A percentile compares a stretch with the other conserved stretches of the same genome.
Evolutionary conservation across 2,113 vertebrate genomes (phyloP).

Genomic region (Oplegnathus fasciatus): DNA sequence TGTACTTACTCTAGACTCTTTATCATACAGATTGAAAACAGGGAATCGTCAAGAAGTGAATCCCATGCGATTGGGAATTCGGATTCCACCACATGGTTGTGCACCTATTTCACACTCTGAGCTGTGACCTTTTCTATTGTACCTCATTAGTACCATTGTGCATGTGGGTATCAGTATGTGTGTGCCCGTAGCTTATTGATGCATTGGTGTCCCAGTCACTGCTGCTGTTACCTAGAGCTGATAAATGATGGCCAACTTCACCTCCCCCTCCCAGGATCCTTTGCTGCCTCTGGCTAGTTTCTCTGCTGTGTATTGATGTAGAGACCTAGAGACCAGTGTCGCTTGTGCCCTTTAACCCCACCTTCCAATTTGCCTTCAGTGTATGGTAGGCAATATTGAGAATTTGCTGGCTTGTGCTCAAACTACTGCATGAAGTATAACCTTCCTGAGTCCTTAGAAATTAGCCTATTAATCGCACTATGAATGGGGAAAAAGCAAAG

Average conservation of each 20-base stretch:
- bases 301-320: constrained; percentile 59
- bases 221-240: constrained; percentile 64
- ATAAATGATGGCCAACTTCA: constrained; percentile 67
- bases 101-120: constrained; percentile 38
- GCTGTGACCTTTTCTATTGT: constrained; percentile 72
- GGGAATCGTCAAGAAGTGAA: constrained; percentile 44
- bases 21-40: constrained; percentile 76
- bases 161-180: constrained; percentile 38
- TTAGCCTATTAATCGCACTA: constrained; percentile 21
- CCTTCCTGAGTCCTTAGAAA: constrained; percentile 31
- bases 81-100: constrained; percentile 25
- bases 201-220: constrained; percentile 59
- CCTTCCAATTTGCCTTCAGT: constrained; percentile 46
- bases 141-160: constrained; percentile 69
- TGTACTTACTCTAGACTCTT: constrained; percentile 63
- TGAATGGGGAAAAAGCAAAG: not conserved
- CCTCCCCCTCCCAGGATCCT: constrained; percentile 42
- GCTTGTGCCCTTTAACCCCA: constrained; percentile 57
- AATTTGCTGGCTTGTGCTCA: constrained; percentile 25
- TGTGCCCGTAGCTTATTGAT: constrained; percentile 65
- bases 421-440: constrained; percentile 20
- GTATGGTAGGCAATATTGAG: constrained; percentile 1
- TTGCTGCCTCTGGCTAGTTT: constrained; percentile 56
- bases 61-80: constrained; percentile 43
- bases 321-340: constrained; percentile 43